Evolutionary conservation across 2,888 invertebrate species (phyloP).

Genomic region (Schizaphis graminum): DNA sequence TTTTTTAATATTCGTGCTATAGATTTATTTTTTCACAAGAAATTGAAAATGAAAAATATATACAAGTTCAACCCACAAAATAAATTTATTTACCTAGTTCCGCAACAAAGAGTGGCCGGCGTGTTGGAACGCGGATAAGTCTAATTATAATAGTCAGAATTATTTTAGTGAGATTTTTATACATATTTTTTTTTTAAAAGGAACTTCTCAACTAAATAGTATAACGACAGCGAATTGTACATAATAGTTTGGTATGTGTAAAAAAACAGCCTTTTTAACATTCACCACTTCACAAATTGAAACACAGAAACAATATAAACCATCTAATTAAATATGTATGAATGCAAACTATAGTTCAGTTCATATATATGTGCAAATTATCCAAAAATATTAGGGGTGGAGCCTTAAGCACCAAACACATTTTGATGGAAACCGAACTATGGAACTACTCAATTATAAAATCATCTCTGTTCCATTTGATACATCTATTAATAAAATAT

Average conservation of each 20-base stretch:
- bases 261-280: neutral
- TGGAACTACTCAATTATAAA: too few species aligned
- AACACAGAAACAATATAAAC: neutral
- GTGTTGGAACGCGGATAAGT: neutral
- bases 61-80: neutral
- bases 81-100: neutral
- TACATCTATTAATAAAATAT: too few species aligned
- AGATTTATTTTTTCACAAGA: neutral
- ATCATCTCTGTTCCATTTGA: too few species aligned
- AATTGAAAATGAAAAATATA: neutral
- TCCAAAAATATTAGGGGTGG: too few species aligned
- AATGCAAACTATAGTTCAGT: neutral
- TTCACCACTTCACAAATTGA: neutral
- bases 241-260: neutral
- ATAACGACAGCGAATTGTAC: neutral
- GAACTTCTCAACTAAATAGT: neutral
- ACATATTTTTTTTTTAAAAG: neutral
- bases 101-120: neutral
- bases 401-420: too few species aligned
- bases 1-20: neutral
- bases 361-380: too few species aligned
- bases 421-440: too few species aligned
- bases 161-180: neutral
- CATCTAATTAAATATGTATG: neutral
- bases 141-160: neutral